These are phyloP conservation scores for Gobionotothen gibberifrons DNA, from an alignment of 2,797 vertebrate genomes.

Conservation along the genomic window DNA sequence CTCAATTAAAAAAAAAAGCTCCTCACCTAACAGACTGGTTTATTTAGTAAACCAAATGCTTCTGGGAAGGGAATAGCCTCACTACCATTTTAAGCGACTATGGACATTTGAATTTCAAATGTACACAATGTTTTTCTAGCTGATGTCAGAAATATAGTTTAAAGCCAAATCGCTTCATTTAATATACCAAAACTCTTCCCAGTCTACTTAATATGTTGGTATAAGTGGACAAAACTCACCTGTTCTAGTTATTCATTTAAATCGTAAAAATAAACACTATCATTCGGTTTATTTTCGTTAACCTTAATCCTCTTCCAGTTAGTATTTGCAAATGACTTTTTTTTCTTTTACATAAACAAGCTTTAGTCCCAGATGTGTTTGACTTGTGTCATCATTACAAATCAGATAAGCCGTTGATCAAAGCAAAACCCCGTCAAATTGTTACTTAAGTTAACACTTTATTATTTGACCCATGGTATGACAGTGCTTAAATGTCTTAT, in stretches of 20 bases:
- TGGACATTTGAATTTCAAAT: neutral
- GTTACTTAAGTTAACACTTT: constrained; percentile 29
- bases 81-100: neutral
- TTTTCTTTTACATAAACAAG: neutral
- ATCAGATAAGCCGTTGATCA: constrained; percentile 32
- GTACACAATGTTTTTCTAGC: neutral
- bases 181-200: neutral
- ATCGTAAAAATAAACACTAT: neutral
- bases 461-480: constrained; percentile 23
- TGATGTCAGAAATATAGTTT: neutral
- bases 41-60: neutral
- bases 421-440: constrained; percentile 22
- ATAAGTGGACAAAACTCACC: neutral
- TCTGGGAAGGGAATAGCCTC: neutral
- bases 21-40: neutral
- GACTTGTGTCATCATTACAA: constrained; percentile 16
- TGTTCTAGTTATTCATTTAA: neutral
- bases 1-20: constrained; percentile 16
- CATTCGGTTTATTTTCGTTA: constrained; percentile 13
- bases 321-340: constrained; percentile 7
- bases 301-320: neutral
- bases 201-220: neutral
- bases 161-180: neutral
- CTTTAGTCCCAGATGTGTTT: neutral
- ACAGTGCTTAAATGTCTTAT: constrained; percentile 41